Base-by-base conservation (phyloP, 2,797 vertebrate genomes). In the Melanotaenia trifasciata region DNA sequence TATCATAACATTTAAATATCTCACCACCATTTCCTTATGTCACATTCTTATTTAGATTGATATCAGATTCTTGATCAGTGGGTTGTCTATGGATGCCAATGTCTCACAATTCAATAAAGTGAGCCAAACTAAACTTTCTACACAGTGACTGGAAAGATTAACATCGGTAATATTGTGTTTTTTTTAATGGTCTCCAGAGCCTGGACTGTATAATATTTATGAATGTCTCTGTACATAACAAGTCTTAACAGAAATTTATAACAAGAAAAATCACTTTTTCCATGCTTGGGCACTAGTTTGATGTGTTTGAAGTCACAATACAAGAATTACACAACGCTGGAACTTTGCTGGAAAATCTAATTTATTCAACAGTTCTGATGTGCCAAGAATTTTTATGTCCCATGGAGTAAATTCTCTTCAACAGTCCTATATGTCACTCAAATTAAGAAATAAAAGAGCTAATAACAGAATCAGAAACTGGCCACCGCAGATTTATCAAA, bases 81-180 rank as follows among this genome's bases (percentile, higher is more conserved):
- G 13, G 6, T 54, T 54, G 24, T 54, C 22, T 14, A 28, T 24
- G n/a, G 12, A 59, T 36, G 1, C 32, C 35, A 36, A 1, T 36
- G 33, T 59, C 22, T 38, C 22, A 35, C 9, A 24, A 7, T 36
- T 22, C 22, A 35, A 59, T 36, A 2, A 59, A 22, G 18, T 9
- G 3, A 36, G n/a, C 33, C 58, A 59, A 60, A 60, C 11, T 24
- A 60, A 60, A 60, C 22, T 35, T n/a, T 5, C 57, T 58, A 58
- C 18, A 35, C 3, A 3, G 38, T 22, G n/a, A 40, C n/a, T 38
- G n/a, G 33, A 22, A 24, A 22, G n/a, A 59, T 11, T 13, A 53
- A 12, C 51, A 53, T 36, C 20, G 14, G 13, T 22, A 24, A 16
- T 59, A 22, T 58, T 20, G 9, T 32, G 54, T 3, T 57, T 57